A percentile compares a stretch with the other conserved stretches of the same genome.
These are phyloP conservation scores for Euleptes europaea DNA, from an alignment of 2,113 vertebrate genomes.

Conservation along the genomic window DNA sequence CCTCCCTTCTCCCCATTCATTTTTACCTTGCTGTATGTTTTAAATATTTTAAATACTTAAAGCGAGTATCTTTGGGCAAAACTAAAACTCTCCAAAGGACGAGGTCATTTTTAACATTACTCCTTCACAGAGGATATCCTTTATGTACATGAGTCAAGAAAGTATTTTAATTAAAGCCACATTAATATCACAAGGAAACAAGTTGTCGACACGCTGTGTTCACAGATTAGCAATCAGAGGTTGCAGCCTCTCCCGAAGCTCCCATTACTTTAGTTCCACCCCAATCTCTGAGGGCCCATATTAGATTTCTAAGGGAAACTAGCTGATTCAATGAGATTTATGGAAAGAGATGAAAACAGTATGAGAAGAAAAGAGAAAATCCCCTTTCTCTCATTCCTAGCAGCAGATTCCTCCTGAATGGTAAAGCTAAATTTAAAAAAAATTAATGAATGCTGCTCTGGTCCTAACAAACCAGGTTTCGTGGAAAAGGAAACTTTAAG, in stretches of 20 bases:
- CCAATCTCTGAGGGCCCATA: neutral
- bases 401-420: neutral
- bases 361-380: neutral
- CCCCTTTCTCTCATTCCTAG: neutral
- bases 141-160: conserved; percentile 1
- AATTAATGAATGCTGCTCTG: neutral
- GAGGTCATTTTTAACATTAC: neutral
- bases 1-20: neutral
- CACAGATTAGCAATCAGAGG: neutral
- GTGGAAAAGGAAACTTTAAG: neutral
- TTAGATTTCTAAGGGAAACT: neutral
- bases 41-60: conserved; percentile 10
- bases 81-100: conserved; percentile 2
- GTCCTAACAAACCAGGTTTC: neutral
- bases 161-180: conserved; percentile 5
- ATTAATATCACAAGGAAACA: conserved; percentile 7
- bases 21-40: neutral
- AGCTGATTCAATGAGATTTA: neutral
- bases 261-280: neutral
- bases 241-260: neutral
- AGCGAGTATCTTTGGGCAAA: neutral
- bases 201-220: neutral
- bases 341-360: neutral
- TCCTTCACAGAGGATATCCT: neutral
- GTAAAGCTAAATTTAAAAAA: neutral